Conservation (phyloP, 2,888 invertebrate species). For the Acleris laterana region DNA sequence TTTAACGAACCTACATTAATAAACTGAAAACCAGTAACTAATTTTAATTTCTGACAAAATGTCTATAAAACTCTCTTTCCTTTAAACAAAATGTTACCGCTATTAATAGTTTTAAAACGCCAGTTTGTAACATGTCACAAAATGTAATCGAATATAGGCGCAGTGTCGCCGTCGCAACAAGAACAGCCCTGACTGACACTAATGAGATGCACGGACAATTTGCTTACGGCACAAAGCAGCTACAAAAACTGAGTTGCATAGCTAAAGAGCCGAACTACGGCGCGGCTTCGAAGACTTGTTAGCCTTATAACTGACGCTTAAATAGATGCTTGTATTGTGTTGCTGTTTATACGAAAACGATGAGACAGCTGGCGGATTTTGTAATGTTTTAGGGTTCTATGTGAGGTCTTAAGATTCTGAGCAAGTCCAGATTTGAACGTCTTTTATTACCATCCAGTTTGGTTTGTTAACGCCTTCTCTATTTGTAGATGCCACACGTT, state of each 20-base stretch:
- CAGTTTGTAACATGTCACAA: constrained; percentile 40
- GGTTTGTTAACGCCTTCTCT: too few species aligned
- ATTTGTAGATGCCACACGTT: too few species aligned
- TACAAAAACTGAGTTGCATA: constrained; percentile 32
- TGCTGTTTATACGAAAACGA: too few species aligned
- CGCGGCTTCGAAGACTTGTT: neutral
- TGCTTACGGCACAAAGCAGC: constrained; percentile 54
- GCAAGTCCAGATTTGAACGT: too few species aligned
- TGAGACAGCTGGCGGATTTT: neutral
- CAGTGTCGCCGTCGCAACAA: constrained; percentile 8
- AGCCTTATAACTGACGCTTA: neutral
- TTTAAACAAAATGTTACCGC: neutral
- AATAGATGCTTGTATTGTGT: neutral
- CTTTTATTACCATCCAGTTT: too few species aligned
- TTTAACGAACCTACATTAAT: too few species aligned
- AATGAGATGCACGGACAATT: constrained; percentile 64
- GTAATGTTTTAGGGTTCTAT: neutral
- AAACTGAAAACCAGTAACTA: too few species aligned
- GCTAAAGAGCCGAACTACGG: constrained; percentile 9
- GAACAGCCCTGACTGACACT: constrained; percentile 31
- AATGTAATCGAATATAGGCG: constrained; percentile 51
- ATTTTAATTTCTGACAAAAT: too few species aligned
- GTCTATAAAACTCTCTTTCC: neutral
- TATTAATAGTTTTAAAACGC: neutral
- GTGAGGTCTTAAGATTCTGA: too few species aligned